Conservation (phyloP, 2,888 invertebrate genomes). For the Scaptomyza cyrtandrae region DNA sequence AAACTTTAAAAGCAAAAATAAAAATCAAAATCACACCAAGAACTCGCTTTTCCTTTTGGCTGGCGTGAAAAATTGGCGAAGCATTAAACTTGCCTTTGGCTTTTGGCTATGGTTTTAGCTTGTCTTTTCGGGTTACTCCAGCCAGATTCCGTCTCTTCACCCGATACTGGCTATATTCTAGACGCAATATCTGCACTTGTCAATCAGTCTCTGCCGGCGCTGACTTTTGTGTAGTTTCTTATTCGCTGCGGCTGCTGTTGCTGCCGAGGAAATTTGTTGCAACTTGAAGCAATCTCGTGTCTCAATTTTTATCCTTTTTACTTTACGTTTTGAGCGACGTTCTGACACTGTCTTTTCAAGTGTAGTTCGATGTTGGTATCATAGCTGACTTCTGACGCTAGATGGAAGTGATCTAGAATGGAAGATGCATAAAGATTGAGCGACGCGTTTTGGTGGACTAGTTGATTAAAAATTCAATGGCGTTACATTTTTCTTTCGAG, state of each 20-base stretch:
- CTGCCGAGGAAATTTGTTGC: conserved; percentile 36
- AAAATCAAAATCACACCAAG: conserved; percentile 17
- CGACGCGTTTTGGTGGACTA: conserved; percentile 13
- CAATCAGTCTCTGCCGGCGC: conserved; percentile 51
- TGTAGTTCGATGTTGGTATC: conserved; percentile 62
- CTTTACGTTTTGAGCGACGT: conserved; percentile 54
- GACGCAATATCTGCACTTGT: conserved; percentile 62
- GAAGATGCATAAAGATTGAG: conserved; percentile 18
- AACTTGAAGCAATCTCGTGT: conserved; percentile 43
- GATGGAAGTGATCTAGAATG: conserved; percentile 39
- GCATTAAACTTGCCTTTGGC: conserved; percentile 41
- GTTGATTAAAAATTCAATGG: conserved; percentile 12
- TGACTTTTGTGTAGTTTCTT: conserved; percentile 28
- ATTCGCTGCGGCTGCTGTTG: not conserved
- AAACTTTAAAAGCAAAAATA: conserved; percentile 38
- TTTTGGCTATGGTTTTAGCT: conserved; percentile 18
- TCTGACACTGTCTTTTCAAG: conserved; percentile 67
- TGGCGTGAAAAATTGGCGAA: conserved; percentile 69
- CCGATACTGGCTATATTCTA: conserved; percentile 25
- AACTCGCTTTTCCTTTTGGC: conserved; percentile 44
- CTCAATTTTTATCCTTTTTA: conserved; percentile 19
- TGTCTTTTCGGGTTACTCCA: conserved; percentile 19
- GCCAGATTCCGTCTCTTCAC: not conserved
- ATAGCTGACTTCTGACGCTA: conserved; percentile 27
- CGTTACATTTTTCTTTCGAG: not conserved